Conservation (phyloP, 2,113 vertebrate genomes). For the Engystomops pustulosus region DNA sequence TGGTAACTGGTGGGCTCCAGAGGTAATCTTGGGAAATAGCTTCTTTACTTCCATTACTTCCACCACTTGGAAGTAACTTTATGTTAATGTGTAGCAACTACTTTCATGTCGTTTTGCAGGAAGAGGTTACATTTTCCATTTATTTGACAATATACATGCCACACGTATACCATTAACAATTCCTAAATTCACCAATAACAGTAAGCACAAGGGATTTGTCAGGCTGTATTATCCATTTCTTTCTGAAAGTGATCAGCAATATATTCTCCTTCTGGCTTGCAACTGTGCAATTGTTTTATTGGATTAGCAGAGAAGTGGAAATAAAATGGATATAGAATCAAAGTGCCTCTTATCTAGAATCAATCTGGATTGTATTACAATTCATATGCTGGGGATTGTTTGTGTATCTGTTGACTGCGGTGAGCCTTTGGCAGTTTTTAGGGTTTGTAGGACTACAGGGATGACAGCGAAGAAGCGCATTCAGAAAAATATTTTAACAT, state of each 20-base stretch:
- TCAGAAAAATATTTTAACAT: conserved; percentile 68
- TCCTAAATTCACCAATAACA: not conserved
- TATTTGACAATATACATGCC: not conserved
- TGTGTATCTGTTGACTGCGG: conserved; percentile 65
- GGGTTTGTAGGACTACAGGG: conserved; percentile 64
- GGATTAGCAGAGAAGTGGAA: conserved; percentile 56
- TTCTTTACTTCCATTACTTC: no score
- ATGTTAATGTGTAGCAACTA: no score
- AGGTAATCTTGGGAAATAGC: no score
- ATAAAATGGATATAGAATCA: conserved; percentile 57
- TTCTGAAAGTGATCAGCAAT: conserved; percentile 55
- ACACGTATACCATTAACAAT: no score
- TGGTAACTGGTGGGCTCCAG: no score
- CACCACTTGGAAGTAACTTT: no score
- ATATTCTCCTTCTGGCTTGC: conserved; percentile 44
- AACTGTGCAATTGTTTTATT: conserved; percentile 57
- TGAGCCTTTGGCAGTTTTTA: conserved; percentile 67
- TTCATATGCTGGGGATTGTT: conserved; percentile 62
- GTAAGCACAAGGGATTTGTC: conserved; percentile 8
- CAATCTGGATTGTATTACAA: conserved; percentile 56
- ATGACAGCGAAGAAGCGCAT: conserved; percentile 66
- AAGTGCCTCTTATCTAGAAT: conserved; percentile 58
- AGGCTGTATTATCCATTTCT: conserved; percentile 39
- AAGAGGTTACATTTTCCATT: not conserved
- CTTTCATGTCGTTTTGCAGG: no score